These are phyloP conservation scores for Spilosoma lubricipeda DNA, from an alignment of 2,888 invertebrate genomes.

Conservation along the genomic window DNA sequence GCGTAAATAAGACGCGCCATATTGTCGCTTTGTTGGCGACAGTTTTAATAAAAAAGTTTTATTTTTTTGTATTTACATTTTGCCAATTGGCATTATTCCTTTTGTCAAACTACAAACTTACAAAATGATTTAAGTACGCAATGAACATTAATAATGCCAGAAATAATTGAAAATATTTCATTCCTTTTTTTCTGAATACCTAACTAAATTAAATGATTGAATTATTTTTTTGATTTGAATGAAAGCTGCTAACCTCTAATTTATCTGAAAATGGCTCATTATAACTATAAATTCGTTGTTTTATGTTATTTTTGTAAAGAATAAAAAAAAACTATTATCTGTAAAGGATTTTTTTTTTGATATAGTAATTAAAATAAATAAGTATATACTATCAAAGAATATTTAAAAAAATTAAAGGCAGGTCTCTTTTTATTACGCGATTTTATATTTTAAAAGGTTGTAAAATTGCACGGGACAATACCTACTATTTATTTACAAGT, in stretches of 20 bases:
- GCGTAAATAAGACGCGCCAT: constrained; percentile 40
- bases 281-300: constrained; percentile 51
- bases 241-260: not conserved
- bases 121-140: constrained; percentile 42
- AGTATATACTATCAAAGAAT: not conserved
- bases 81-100: constrained; percentile 33
- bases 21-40: constrained; percentile 58
- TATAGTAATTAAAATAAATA: not conserved
- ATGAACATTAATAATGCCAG: constrained; percentile 11
- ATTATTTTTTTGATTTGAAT: not conserved
- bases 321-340: not conserved
- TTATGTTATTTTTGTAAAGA: constrained; percentile 25
- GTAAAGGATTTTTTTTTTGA: not conserved
- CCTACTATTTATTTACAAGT: constrained; percentile 56
- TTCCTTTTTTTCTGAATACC: not conserved
- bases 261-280: constrained; percentile 16
- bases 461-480: constrained; percentile 43
- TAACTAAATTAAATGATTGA: not conserved
- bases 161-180: not conserved
- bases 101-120: constrained; percentile 28
- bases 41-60: constrained; percentile 37
- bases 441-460: constrained; percentile 26
- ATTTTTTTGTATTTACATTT: constrained; percentile 63
- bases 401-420: not conserved
- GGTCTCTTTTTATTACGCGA: constrained; percentile 19